Conservation (phyloP, 1,140 invertebrate species). For the Battus philenor region DNA sequence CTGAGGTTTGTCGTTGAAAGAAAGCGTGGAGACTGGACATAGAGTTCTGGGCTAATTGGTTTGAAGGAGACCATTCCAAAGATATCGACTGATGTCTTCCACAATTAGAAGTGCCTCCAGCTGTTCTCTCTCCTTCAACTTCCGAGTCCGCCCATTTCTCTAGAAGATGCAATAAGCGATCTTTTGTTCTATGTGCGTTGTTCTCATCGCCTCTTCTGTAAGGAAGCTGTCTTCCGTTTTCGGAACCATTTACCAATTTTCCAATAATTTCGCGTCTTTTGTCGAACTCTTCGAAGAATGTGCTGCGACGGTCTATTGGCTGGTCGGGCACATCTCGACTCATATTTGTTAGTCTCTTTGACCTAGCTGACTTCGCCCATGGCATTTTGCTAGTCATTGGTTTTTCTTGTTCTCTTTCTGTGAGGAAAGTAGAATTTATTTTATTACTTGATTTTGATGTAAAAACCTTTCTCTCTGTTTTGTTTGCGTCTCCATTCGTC, state of each 20-base stretch:
- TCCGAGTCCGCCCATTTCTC: constrained; percentile 83
- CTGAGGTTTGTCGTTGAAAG: constrained; percentile 79
- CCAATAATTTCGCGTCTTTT: constrained; percentile 63
- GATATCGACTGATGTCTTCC: constrained; percentile 77
- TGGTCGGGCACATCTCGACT: constrained; percentile 80
- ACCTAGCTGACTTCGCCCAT: constrained; percentile 70
- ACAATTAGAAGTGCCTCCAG: constrained; percentile 58
- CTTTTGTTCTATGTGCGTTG: constrained; percentile 82
- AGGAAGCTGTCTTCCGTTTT: constrained; percentile 55
- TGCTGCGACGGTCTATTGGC: constrained; percentile 75
- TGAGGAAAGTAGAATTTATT: constrained; percentile 53
- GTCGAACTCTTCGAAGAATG: constrained; percentile 76
- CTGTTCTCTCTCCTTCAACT: constrained; percentile 58
- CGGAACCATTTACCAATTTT: constrained; percentile 57
- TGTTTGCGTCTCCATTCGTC: constrained; percentile 57
- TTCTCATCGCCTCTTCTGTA: constrained; percentile 71
- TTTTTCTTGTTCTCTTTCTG: constrained; percentile 49
- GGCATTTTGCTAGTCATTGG: constrained; percentile 73
- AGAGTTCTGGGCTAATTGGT: constrained; percentile 75
- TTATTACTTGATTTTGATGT: constrained; percentile 59
- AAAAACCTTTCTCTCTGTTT: constrained; percentile 47
- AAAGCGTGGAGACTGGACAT: constrained; percentile 83
- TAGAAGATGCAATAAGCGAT: constrained; percentile 82
- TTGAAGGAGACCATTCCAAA: constrained; percentile 76
- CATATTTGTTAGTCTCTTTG: constrained; percentile 79